phyloP scores from a whole-genome alignment of 37 sponge, comb jelly and placozoan genomes.

The Corticium candelabrum region DNA sequence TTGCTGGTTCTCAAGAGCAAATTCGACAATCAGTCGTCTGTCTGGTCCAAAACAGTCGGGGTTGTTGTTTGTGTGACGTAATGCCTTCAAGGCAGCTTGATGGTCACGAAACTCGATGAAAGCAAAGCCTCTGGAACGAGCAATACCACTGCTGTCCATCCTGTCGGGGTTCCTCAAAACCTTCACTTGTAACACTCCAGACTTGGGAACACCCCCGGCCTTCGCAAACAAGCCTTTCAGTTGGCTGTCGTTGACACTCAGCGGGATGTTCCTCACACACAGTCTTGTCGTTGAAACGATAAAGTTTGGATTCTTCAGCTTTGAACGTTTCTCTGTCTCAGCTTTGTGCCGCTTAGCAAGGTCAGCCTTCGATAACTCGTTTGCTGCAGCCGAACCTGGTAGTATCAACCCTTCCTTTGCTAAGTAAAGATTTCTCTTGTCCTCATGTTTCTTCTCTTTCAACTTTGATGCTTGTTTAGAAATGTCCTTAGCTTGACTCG shows the following conservation, averaged over 20 bases:
- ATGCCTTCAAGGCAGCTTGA: not conserved
- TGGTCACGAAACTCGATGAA: not conserved
- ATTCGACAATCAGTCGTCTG: slow-evolving; percentile 90
- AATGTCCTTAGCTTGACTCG: not conserved
- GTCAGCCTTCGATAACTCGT: not conserved
- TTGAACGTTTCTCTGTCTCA: not conserved
- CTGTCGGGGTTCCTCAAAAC: not conserved
- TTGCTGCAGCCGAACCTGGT: not conserved
- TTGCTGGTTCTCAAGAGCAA: slow-evolving; percentile 75
- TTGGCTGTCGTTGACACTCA: slow-evolving; percentile 5
- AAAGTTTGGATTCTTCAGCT: not conserved
- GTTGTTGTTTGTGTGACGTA: not conserved
- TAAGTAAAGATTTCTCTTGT: not conserved
- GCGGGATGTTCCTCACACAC: slow-evolving; percentile 16
- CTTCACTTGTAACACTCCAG: slow-evolving; percentile 1
- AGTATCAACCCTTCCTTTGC: not conserved
- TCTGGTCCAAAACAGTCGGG: not conserved
- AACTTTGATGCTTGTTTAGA: not conserved
- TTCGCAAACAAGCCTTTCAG: slow-evolving; percentile 17
- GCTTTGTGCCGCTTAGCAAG: not conserved
- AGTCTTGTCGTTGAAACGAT: not conserved
- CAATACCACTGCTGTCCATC: not conserved
- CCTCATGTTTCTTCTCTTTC: not conserved
- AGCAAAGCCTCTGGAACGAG: not conserved
- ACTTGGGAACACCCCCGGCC: not conserved